Conservation (phyloP, 2,888 invertebrate genomes). For the Aphrophora alni region DNA sequence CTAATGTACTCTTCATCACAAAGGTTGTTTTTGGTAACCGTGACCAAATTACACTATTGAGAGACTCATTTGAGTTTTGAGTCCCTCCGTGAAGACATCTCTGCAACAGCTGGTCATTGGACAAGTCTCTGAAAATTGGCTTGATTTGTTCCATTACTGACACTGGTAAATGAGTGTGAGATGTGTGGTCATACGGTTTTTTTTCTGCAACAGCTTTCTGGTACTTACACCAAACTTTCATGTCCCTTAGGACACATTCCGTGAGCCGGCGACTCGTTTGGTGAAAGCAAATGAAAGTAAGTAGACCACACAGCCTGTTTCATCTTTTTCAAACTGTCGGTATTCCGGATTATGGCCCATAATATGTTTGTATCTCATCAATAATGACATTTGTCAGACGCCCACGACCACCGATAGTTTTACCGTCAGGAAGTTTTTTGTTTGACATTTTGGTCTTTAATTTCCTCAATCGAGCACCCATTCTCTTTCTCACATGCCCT, state of each 20-base stretch:
- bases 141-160: conserved; percentile 36
- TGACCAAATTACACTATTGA: conserved; percentile 23
- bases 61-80: conserved; percentile 27
- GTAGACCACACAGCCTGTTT: conserved; percentile 50
- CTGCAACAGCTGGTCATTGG: conserved; percentile 36
- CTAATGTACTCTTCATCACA: conserved; percentile 7
- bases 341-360: conserved; percentile 48
- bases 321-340: conserved; percentile 46
- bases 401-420: conserved; percentile 44
- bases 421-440: conserved; percentile 30
- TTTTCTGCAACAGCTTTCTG: conserved; percentile 34
- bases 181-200: conserved; percentile 35
- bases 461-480: conserved; percentile 27
- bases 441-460: conserved; percentile 9
- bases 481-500: conserved; percentile 41
- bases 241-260: conserved; percentile 46
- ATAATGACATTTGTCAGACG: conserved; percentile 47
- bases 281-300: conserved; percentile 46
- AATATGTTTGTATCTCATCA: conserved; percentile 47
- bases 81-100: conserved; percentile 39
- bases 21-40: conserved; percentile 22
- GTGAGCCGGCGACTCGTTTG: conserved; percentile 48
- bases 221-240: conserved; percentile 49
- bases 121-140: conserved; percentile 42
- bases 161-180: conserved; percentile 31